Conservation (phyloP, 2,888 invertebrate genomes). For the Antheraea yamamai region DNA sequence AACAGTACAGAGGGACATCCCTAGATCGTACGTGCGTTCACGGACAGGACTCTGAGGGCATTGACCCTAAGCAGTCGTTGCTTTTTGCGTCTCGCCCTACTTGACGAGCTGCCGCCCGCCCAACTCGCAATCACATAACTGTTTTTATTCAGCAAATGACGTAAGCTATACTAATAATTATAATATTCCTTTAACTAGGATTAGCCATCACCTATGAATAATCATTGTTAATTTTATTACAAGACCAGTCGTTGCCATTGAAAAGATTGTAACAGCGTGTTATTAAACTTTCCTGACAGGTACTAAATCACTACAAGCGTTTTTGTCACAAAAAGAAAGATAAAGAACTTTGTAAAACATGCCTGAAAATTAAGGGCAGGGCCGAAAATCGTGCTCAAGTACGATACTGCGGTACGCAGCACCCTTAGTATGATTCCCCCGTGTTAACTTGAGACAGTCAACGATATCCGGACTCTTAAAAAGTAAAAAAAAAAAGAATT, state of each 20-base stretch:
- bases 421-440: neutral
- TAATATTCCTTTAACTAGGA: constrained; percentile 27
- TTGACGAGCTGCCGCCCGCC: constrained; percentile 66
- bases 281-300: too few relatives aligned
- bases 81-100: constrained; percentile 78
- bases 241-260: too few relatives aligned
- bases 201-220: neutral
- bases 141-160: constrained; percentile 6
- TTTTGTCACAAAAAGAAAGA: neutral
- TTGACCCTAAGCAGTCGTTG: constrained; percentile 74
- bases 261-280: too few relatives aligned
- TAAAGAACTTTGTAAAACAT: neutral
- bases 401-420: constrained; percentile 23
- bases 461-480: neutral
- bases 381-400: constrained; percentile 51
- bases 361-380: constrained; percentile 19
- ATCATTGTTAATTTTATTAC: neutral
- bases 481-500: neutral
- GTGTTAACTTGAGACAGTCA: constrained; percentile 11
- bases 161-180: neutral
- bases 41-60: constrained; percentile 75
- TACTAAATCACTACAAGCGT: too few relatives aligned
- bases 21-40: constrained; percentile 62
- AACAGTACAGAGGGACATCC: constrained; percentile 67
- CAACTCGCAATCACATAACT: constrained; percentile 47